phyloP scores from a whole-genome alignment of 1,140 invertebrate species.

The Laupala kohalensis region DNA sequence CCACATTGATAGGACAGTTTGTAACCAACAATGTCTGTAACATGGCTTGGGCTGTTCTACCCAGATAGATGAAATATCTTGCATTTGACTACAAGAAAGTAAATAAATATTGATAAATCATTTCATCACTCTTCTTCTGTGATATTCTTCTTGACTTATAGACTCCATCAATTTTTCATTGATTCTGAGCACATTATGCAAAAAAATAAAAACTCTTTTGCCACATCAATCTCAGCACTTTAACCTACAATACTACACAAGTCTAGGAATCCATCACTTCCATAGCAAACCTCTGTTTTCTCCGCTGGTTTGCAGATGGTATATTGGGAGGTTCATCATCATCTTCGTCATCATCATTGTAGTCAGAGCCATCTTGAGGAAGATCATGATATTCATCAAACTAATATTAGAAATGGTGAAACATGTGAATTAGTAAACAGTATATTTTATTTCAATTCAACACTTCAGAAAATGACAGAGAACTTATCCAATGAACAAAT shows the following conservation, averaged over 20 bases:
- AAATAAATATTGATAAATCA: not conserved
- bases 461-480: too few relatives aligned
- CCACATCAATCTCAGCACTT: not conserved
- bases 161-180: not conserved
- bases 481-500: too few relatives aligned
- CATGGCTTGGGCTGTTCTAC: not conserved
- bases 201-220: not conserved
- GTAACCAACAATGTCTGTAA: not conserved
- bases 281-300: conserved; percentile 1
- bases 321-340: not conserved
- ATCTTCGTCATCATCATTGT: conserved; percentile 6
- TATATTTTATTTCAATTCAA: too few relatives aligned
- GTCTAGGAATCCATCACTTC: conserved; percentile 6
- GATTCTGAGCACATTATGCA: not conserved
- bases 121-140: not conserved
- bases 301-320: not conserved
- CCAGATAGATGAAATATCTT: not conserved
- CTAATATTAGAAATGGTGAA: too few relatives aligned
- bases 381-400: conserved; percentile 15
- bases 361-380: conserved; percentile 15
- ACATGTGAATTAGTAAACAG: too few relatives aligned
- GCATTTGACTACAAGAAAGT: not conserved
- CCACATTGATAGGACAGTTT: not conserved
- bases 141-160: too few relatives aligned
- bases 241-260: not conserved